phyloP scores from a whole-genome alignment of 2,888 invertebrate species.

The Eucriotettix oculatus region DNA sequence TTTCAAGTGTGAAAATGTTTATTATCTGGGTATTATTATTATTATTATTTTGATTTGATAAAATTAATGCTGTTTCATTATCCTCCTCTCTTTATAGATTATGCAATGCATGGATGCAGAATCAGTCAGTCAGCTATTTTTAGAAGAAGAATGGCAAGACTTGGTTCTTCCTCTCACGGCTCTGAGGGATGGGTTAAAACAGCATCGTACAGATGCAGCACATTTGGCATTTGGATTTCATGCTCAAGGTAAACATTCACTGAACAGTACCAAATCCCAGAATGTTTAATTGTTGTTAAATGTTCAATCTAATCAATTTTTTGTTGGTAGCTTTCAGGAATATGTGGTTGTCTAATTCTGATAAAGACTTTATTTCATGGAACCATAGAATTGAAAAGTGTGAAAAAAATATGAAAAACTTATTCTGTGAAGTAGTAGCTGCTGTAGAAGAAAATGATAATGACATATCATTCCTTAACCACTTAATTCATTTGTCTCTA shows the following conservation, averaged over 20 bases:
- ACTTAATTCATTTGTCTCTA: constrained; percentile 4
- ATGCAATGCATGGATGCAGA: constrained; percentile 7
- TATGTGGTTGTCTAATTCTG: not conserved
- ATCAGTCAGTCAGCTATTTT: constrained; percentile 4
- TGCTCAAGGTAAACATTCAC: constrained; percentile 4
- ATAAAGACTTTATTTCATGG: not conserved
- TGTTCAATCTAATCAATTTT: not conserved
- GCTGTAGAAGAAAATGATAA: constrained; percentile 1
- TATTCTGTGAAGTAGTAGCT: constrained; percentile 4
- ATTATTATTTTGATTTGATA: not conserved
- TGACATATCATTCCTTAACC: constrained; percentile 2
- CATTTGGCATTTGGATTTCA: constrained; percentile 6
- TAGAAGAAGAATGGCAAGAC: constrained; percentile 8
- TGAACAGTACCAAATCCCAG: too few species aligned
- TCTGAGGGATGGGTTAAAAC: constrained; percentile 4
- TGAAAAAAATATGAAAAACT: constrained; percentile 4
- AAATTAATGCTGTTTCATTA: not conserved
- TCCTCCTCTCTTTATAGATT: constrained; percentile 1
- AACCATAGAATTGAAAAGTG: not conserved
- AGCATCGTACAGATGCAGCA: constrained; percentile 7
- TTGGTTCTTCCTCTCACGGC: constrained; percentile 6
- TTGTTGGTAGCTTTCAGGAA: constrained; percentile 7
- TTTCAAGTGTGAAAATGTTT: too few species aligned
- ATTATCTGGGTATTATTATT: not conserved
- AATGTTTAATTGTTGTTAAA: too few species aligned